phyloP scores from a whole-genome alignment of 2,797 vertebrate genomes.

The Sandelia bainsii region DNA sequence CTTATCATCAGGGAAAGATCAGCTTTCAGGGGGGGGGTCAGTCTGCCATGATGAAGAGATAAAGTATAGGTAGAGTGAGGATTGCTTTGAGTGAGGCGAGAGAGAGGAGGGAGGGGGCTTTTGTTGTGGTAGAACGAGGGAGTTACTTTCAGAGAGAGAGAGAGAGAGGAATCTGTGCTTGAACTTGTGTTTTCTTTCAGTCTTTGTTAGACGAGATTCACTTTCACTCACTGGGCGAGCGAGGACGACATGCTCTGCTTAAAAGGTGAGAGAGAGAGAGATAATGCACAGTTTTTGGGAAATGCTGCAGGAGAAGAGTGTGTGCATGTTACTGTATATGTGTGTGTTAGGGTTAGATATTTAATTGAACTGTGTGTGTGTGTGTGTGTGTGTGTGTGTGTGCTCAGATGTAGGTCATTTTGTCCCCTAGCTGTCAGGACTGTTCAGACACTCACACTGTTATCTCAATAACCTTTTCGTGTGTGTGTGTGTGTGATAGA shows the following conservation, averaged over 20 bases:
- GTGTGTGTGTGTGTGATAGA: slow-evolving; percentile 15
- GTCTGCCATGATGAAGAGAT: not conserved
- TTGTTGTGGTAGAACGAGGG: slow-evolving; percentile 44
- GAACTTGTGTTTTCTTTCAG: slow-evolving; percentile 57
- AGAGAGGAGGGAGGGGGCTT: slow-evolving; percentile 33
- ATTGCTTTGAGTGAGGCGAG: slow-evolving; percentile 4
- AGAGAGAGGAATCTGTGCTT: slow-evolving; percentile 44
- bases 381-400: slow-evolving; percentile 7
- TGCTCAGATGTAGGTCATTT: slow-evolving; percentile 25
- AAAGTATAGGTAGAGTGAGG: slow-evolving; percentile 6
- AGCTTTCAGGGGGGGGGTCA: not conserved
- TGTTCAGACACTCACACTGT: slow-evolving; percentile 12
- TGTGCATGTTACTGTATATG: not conserved
- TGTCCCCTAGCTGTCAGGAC: slow-evolving; percentile 27
- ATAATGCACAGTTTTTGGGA: not conserved
- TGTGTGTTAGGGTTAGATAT: not conserved
- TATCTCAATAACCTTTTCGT: slow-evolving; percentile 20
- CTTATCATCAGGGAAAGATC: not conserved
- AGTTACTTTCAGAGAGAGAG: not conserved
- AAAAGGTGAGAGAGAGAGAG: slow-evolving; percentile 61
- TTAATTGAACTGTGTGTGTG: not conserved
- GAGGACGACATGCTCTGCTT: slow-evolving; percentile 64
- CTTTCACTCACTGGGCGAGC: slow-evolving; percentile 8
- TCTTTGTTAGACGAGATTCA: slow-evolving; percentile 27
- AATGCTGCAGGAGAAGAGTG: not conserved